phyloP scores from a whole-genome alignment of 2,797 vertebrate genomes.

The Leontopithecus rosalia region DNA sequence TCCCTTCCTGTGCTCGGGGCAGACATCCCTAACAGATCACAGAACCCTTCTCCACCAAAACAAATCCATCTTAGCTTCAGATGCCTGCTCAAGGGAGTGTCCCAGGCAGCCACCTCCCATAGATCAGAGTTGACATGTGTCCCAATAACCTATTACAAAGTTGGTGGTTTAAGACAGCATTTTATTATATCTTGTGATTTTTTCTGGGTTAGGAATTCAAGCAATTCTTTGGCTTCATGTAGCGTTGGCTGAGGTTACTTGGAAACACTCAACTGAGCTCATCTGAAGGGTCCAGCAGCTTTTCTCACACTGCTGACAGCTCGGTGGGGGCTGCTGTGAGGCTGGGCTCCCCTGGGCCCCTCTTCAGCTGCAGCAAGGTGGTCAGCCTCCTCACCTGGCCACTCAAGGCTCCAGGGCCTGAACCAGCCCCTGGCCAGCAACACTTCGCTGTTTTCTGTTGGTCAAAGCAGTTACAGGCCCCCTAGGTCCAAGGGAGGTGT shows the following conservation, averaged over 20 bases:
- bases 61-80: neutral
- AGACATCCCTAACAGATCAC: conserved; percentile 49
- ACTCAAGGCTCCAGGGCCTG: neutral
- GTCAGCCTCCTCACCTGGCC: fast-evolving
- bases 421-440: neutral
- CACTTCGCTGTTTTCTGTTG: neutral
- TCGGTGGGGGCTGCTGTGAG: neutral
- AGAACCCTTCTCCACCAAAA: neutral
- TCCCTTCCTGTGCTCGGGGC: neutral
- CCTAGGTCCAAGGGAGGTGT: fast-evolving
- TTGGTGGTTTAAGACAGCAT: neutral
- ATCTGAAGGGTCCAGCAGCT: neutral
- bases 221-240: neutral
- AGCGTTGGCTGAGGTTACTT: neutral
- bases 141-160: neutral
- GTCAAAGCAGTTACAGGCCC: neutral
- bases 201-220: conserved; percentile 19
- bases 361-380: neutral
- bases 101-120: neutral
- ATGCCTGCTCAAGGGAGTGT: neutral
- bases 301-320: neutral
- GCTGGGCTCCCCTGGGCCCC: neutral
- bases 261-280: neutral
- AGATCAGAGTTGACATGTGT: neutral
- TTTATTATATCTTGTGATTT: neutral